Evolutionary conservation across 2,888 invertebrate species (phyloP), one percentile per base, ranked within the genome.

Genomic region (Dugesia japonica): DNA sequence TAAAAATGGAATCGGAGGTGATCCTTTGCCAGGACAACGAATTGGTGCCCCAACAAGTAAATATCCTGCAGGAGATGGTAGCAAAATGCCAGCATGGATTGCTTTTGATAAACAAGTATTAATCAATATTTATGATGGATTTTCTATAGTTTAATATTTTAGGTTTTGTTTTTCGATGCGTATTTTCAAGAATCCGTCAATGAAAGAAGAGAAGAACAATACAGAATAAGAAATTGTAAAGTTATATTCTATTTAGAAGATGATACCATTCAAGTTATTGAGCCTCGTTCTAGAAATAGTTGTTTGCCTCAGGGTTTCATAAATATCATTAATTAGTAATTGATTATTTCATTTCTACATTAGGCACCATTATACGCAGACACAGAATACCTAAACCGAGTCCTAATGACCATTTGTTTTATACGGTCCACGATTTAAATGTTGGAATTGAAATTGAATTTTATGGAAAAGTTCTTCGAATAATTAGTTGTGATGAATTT

Each of bases 221-320:
- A 88, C 81, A 87, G 90, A 81, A 86, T 92, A 76, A 88, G 92
- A 26, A 88, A 89, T 81, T 91, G 92, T 1, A 90, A 90, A 80
- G 90, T 94, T 76, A 90, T 89, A 80, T 93, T 90, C 82, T 93
- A 89, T 81, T 87, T 94, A 71, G 93, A 94, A 86, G 93, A 94
- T 84, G 92, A 92, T 20, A 92, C 93, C 0, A 89, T 94, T 80
- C 91, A 92, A 86, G 90, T 94, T 0, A 84, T 87, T 76, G 93
- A 94, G 78, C 92, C 92, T 0, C 88, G 88, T 81, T 88, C 90
- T 9, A 88, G 89, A 76, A 93, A 93, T 82, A 91, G 92, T 81
- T 92, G 92, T 1, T 87, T 91, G 80, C 88, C 89, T 38, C 92
- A 92, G 56, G 91, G 91, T 90, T 42, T 13, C 42, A 15, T 13